Base-by-base conservation (phyloP, 2,797 vertebrate species). In the Microtus obscurus region DNA sequence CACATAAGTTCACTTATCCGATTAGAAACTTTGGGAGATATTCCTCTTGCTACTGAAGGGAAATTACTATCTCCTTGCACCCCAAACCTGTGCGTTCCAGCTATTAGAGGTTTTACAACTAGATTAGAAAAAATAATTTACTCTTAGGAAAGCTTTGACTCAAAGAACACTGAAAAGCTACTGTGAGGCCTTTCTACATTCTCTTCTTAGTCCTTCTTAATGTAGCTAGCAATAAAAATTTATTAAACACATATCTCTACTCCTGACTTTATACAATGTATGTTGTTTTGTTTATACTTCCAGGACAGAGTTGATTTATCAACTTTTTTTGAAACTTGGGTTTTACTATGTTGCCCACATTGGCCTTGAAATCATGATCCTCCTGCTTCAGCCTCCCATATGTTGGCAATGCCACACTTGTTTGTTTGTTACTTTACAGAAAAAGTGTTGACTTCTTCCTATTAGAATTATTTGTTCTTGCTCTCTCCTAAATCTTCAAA, bases 91-190 rank as follows among this genome's bases (percentile, higher is more conserved):
- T 89, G 71, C 87, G 71, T 93, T 93, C 65, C 56, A 82, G 40
- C n/a, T 91, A 23, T 91, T 95, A 82, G 17, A 94, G 48, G 65
- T 94, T 97, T 61, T 89, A 3, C 65, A 93, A 85, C 71, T 83
- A 94, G 56, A 79, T 82, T 76, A 48, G 53, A 80, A 81, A 94
- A 79, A 95, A 93, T 5, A 89, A 94, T 95, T 96, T 94, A 63
- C n/a, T 27, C 14, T 53, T 89, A 63, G 51, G 74, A 96, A 92
- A 95, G 45, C 27, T 90, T 91, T 86, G 93, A 80, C 61, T 91
- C 45, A 77, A 96, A 96, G 40, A 95, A 61, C 67, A 95, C 10
- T 95, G 94, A 88, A 56, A 94, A 74, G 89, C 10, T 88, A 56
- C 2, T 83, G 16, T 83, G 34, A 90, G n/a, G 74, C 59, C 31